phyloP scores from a whole-genome alignment of 2,888 invertebrate genomes.

The Drepanosiphum platanoidis region DNA sequence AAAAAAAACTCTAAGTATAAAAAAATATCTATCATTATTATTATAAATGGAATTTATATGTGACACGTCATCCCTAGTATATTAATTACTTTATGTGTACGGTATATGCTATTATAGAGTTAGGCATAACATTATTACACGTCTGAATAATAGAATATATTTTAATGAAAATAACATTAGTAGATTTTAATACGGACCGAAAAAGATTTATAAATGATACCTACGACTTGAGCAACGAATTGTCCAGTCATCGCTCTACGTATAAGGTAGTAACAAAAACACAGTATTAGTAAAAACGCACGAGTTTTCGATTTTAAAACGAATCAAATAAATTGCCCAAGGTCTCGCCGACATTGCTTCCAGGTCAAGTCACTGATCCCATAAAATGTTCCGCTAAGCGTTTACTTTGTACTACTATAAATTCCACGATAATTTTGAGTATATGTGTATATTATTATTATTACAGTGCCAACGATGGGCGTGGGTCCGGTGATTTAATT shows the following conservation, averaged over 20 bases:
- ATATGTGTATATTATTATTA: neutral
- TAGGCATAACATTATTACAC: neutral
- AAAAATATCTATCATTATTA: neutral
- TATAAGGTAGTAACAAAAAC: neutral
- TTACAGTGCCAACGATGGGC: neutral
- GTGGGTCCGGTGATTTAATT: slow-evolving; percentile 2
- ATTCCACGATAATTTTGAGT: neutral
- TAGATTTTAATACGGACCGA: neutral
- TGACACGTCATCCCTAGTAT: no score
- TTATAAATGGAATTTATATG: no score
- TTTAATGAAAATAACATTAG: neutral
- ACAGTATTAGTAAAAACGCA: neutral
- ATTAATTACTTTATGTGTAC: no score
- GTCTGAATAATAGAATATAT: neutral
- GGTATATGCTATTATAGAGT: neutral
- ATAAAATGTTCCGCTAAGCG: slow-evolving; percentile 22
- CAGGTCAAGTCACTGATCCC: slow-evolving; percentile 34
- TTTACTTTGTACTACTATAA: neutral
- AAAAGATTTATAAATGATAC: neutral
- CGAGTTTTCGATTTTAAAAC: neutral
- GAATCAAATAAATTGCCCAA: slow-evolving; percentile 24
- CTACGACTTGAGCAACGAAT: neutral
- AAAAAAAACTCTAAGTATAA: neutral
- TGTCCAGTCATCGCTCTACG: neutral
- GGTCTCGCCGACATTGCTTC: neutral